Percentiles rank a stretch among this genome's conserved stretches.
Evolutionary conservation across 1,140 invertebrate species (phyloP).

Genomic region (Anadara kagoshimensis): DNA sequence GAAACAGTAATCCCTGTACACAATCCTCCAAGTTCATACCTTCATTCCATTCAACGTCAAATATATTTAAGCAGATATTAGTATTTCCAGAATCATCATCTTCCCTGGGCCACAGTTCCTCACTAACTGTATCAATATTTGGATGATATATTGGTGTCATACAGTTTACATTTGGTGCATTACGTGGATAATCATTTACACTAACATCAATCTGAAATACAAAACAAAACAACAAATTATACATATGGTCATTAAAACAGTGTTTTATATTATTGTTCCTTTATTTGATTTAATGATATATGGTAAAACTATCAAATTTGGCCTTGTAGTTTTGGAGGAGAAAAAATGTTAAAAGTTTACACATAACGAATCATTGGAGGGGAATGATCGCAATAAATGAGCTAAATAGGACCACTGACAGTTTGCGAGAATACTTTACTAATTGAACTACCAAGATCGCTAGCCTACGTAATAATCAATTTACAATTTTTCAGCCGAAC

Average conservation of each 20-base stretch:
- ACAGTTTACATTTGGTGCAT: conserved; percentile 49
- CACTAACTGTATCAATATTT: conserved; percentile 57
- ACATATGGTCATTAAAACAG: not conserved
- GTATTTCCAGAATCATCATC: not conserved
- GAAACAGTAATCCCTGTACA: conserved; percentile 59
- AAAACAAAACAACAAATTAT: not conserved
- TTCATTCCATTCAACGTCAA: conserved; percentile 53
- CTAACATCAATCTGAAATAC: not conserved
- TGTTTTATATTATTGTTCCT: too few species aligned
- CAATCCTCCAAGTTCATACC: conserved; percentile 49
- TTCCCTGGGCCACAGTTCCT: not conserved
- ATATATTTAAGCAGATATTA: conserved; percentile 60
- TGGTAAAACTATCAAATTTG: too few species aligned
- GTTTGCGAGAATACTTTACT: too few species aligned
- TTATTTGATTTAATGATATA: too few species aligned
- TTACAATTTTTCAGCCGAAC: too few species aligned
- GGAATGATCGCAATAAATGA: too few species aligned
- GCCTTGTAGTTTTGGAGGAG: too few species aligned
- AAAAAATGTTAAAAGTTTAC: too few species aligned
- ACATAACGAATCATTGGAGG: too few species aligned
- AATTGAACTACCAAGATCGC: too few species aligned
- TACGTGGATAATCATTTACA: conserved; percentile 17
- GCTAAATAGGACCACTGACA: too few species aligned
- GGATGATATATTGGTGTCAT: conserved; percentile 63
- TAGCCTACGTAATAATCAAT: too few species aligned